A percentile compares a stretch with the other conserved stretches of the same genome.
phyloP scores from a whole-genome alignment of 2,888 invertebrate species.

The Leptinotarsa rubiginosa region DNA sequence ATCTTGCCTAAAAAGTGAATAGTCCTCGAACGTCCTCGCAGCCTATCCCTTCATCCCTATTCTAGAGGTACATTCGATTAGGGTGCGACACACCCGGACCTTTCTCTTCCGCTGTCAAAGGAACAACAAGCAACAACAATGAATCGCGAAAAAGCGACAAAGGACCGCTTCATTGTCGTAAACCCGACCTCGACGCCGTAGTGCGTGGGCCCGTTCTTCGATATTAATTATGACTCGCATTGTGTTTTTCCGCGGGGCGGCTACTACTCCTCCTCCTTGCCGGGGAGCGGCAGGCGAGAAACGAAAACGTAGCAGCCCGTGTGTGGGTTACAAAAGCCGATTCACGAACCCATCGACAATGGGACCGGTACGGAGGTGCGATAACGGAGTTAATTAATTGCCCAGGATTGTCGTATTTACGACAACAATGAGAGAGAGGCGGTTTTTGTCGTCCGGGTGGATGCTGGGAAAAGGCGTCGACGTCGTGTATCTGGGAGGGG shows the following conservation, averaged over 20 bases:
- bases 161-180: slow-evolving; percentile 7
- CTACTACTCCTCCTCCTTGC: background rate
- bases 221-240: slow-evolving; percentile 40
- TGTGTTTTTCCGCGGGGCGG: slow-evolving; percentile 33
- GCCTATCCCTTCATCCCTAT: background rate
- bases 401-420: slow-evolving; percentile 34
- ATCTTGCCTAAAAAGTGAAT: too few species aligned
- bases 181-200: background rate
- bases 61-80: background rate
- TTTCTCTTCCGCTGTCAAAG: background rate
- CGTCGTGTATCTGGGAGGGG: background rate
- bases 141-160: slow-evolving; percentile 10
- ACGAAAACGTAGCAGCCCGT: background rate
- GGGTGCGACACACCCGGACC: background rate
- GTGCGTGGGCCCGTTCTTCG: slow-evolving; percentile 27
- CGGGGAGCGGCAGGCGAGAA: background rate
- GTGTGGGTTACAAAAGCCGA: slow-evolving; percentile 41
- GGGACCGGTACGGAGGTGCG: slow-evolving; percentile 46
- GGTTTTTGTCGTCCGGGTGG: slow-evolving; percentile 26
- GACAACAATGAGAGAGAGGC: slow-evolving; percentile 29
- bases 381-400: slow-evolving; percentile 45
- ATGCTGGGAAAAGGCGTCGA: background rate
- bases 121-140: slow-evolving; percentile 14
- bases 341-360: slow-evolving; percentile 43
- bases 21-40: too few species aligned